These are phyloP conservation scores for Diabrotica balteata DNA, from an alignment of 2,888 invertebrate species.

Conservation along the genomic window DNA sequence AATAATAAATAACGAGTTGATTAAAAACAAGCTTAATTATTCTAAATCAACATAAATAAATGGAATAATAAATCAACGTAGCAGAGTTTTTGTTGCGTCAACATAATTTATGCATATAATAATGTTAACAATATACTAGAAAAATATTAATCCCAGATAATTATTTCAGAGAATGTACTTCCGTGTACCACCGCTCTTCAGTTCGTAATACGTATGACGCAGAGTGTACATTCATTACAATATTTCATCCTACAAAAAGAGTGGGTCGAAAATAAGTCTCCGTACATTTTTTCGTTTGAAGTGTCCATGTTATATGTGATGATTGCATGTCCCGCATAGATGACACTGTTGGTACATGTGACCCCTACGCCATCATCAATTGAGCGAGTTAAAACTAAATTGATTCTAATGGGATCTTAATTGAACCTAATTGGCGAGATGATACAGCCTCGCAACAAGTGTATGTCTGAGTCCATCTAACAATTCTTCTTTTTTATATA, in stretches of 20 bases:
- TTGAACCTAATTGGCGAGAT: slow-evolving; percentile 59
- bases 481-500: slow-evolving; percentile 2
- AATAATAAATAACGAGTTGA: too few species aligned
- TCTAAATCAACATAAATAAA: too few species aligned
- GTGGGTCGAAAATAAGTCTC: slow-evolving; percentile 35
- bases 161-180: slow-evolving; percentile 11
- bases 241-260: slow-evolving; percentile 23
- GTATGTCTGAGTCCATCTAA: slow-evolving; percentile 39
- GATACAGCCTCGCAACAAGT: slow-evolving; percentile 57
- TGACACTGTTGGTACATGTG: slow-evolving; percentile 54
- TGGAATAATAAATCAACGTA: too few species aligned
- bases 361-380: slow-evolving; percentile 60
- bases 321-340: slow-evolving; percentile 59
- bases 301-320: slow-evolving; percentile 37
- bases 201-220: slow-evolving; percentile 2
- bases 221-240: slow-evolving; percentile 15
- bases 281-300: slow-evolving; percentile 33
- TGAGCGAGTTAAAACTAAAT: slow-evolving; percentile 62
- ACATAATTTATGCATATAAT: too few species aligned
- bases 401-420: slow-evolving; percentile 60
- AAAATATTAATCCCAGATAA: background rate
- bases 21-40: too few species aligned
- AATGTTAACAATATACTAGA: too few species aligned
- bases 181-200: slow-evolving; percentile 3
- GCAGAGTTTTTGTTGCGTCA: too few species aligned